Conservation (phyloP, 2,797 vertebrate species). For the Malurus splendens region DNA sequence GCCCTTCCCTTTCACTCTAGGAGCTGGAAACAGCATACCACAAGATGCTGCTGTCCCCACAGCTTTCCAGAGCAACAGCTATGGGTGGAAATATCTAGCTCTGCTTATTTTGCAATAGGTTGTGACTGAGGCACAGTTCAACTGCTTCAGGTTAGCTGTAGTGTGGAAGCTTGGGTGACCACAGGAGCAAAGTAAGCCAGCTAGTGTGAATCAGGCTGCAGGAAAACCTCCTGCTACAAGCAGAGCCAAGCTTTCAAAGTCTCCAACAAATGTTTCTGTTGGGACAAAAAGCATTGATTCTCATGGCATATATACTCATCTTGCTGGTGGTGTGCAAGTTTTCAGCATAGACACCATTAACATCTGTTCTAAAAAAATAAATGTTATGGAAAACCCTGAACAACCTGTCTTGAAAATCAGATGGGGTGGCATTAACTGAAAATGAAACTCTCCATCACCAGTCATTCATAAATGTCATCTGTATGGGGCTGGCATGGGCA, state of each 20-base stretch:
- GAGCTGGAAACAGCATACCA: neutral
- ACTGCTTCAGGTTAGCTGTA: fast-evolving
- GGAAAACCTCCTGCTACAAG: neutral
- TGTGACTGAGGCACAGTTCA: neutral
- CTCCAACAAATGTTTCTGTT: neutral
- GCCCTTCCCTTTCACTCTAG: neutral
- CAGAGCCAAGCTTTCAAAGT: neutral
- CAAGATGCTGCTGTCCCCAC: slow-evolving; percentile 31
- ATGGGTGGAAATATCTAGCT: neutral
- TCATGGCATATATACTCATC: fast-evolving
- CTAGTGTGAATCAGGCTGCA: neutral
- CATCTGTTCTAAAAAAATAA: neutral
- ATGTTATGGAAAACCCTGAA: neutral
- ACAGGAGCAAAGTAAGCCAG: neutral
- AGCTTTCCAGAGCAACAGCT: neutral
- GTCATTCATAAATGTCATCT: neutral
- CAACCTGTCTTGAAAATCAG: neutral
- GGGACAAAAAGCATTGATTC: neutral
- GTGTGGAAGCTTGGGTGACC: neutral
- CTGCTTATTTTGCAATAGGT: neutral
- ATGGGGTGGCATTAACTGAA: neutral
- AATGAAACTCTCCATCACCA: neutral
- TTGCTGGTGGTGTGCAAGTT: neutral
- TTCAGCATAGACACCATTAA: neutral
- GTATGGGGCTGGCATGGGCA: neutral